Evolutionary conservation across 1,140 invertebrate genomes (phyloP), one percentile per base, ranked within the genome.

Genomic region (Philaenus spumarius): DNA sequence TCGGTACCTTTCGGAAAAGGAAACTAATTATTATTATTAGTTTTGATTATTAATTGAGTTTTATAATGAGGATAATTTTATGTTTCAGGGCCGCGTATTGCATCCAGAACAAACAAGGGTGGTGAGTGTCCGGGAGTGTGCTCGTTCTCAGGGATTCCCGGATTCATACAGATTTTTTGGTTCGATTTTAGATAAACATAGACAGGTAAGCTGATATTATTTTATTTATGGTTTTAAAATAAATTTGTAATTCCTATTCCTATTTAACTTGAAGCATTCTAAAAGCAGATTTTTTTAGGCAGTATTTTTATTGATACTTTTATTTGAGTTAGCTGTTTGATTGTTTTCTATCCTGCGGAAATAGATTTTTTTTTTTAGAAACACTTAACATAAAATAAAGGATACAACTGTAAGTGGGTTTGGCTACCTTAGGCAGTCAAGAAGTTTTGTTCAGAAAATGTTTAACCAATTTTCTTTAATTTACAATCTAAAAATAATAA

Each of bases 101-200:
- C 91, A 93, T 75, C 90, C 91, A 12, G 80, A 83, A 63, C 87
- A 93, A 71, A 76, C 83, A 68, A 78, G 90, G 48, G 83, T 93
- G 6, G 86, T 94, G 7, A 90, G 88, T 68, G 87, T 93, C 9
- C 72, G 90, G 17, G 90, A 94, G 72, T 92, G 89, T 74, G 90
- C 90, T 1, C 76, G 90, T 48, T 92, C 89, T 15, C 90, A 95
- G 75, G 90, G 88, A 39, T 94, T 94, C 72, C 85, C 82, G 4
- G 90, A 94, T 73, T 77, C 75, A 0, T 93, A 87, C 68, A 68
- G 81, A 37, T 92, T 93, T 73, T 84, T 79, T 66, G 91, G 90
- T 26, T 81, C 71, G 61, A 79, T 90, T 63, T 71, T 83, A 35
- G 88, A 93, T 67, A 90, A 88, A 65, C 85, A 95, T 71, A 72